Conservation (phyloP, 2,113 vertebrate genomes). For the Nesogale talazaci region DNA sequence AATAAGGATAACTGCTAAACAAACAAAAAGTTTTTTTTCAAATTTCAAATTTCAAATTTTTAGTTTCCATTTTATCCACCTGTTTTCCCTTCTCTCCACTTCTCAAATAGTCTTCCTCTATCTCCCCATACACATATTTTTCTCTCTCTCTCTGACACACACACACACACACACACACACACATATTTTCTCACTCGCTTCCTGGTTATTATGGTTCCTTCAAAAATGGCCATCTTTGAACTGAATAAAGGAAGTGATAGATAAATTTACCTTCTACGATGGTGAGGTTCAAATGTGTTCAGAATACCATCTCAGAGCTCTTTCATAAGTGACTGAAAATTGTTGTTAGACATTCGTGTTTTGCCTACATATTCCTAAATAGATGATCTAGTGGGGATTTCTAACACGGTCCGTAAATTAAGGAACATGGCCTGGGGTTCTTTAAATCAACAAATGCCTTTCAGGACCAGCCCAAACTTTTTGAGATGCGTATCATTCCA, state of each 20-base stretch:
- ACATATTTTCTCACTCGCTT: not conserved
- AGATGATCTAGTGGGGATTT: not conserved
- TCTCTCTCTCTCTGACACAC: too few relatives aligned
- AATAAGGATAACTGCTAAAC: not conserved
- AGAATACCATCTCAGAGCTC: not conserved
- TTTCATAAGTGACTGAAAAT: constrained; percentile 3
- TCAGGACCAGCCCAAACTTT: not conserved
- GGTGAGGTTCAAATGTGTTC: not conserved
- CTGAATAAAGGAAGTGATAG: not conserved
- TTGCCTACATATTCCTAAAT: not conserved
- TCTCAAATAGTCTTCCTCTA: too few relatives aligned
- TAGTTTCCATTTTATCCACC: not conserved
- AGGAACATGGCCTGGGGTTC: not conserved
- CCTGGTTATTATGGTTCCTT: not conserved
- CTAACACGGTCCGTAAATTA: not conserved
- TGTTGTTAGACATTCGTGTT: not conserved
- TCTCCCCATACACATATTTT: not conserved
- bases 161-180: too few relatives aligned
- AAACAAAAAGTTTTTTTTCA: not conserved
- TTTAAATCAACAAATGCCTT: constrained; percentile 6
- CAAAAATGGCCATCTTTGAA: not conserved
- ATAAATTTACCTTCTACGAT: not conserved
- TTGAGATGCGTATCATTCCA: not conserved
- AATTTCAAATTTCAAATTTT: too few relatives aligned
- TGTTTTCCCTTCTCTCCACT: not conserved